phyloP scores from a whole-genome alignment of 2,113 vertebrate species.

The Tylochromis polylepis region DNA sequence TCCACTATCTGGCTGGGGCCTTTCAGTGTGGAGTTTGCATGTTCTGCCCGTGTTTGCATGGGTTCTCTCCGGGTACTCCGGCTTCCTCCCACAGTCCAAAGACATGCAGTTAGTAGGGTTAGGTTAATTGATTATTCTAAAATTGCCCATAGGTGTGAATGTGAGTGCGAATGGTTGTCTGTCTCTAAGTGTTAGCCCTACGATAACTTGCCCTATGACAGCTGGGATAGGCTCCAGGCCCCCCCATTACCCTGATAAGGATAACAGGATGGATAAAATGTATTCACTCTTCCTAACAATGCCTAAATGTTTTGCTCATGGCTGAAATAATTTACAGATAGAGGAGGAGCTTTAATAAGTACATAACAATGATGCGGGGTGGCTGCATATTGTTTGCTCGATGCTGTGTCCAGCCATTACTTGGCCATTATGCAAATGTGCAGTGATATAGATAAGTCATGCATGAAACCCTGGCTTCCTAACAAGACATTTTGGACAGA shows the following conservation, averaged over 20 bases:
- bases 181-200: neutral
- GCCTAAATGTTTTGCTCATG: neutral
- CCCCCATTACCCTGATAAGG: neutral
- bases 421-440: neutral
- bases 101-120: neutral
- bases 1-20: neutral
- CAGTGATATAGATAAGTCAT: neutral
- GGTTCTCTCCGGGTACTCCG: too few species aligned
- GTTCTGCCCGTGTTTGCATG: too few species aligned
- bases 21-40: neutral
- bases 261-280: neutral
- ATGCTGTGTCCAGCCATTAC: neutral
- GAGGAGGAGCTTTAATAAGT: neutral
- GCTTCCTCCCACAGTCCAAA: neutral
- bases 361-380: neutral
- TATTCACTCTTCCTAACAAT: neutral
- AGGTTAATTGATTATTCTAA: neutral
- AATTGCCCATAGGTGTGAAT: neutral
- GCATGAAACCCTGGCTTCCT: neutral
- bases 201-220: neutral
- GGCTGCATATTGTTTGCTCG: neutral
- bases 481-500: neutral
- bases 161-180: neutral
- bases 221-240: neutral
- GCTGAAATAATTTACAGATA: neutral